Evolutionary conservation across 2,888 invertebrate genomes (phyloP).

Genomic region (Hirtodrosophila trivittata): DNA sequence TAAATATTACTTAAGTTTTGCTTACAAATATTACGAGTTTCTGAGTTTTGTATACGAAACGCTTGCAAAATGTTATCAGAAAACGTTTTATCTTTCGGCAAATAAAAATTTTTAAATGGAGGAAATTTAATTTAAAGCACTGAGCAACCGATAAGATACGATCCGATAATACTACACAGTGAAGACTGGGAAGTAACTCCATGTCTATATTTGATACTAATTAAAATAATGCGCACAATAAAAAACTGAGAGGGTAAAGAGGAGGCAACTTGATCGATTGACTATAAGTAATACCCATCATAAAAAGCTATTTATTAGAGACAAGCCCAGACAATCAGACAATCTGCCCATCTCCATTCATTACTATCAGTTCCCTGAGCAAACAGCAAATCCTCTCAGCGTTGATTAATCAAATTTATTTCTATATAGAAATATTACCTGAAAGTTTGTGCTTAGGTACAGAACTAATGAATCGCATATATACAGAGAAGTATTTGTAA

Average conservation of each 20-base stretch:
- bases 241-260: conserved; percentile 29
- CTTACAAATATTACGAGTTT: conserved; percentile 12
- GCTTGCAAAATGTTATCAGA: conserved; percentile 28
- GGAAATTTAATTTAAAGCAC: conserved; percentile 63
- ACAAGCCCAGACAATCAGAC: not conserved
- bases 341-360: conserved; percentile 38
- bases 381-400: not conserved
- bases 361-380: conserved; percentile 15
- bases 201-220: conserved; percentile 23
- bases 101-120: conserved; percentile 42
- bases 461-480: too few relatives aligned
- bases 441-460: too few relatives aligned
- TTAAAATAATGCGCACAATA: conserved; percentile 38
- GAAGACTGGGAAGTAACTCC: conserved; percentile 8
- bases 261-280: conserved; percentile 35
- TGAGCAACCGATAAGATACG: conserved; percentile 40
- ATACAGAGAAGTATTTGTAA: too few relatives aligned
- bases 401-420: conserved; percentile 21
- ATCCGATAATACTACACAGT: conserved; percentile 13
- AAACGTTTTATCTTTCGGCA: conserved; percentile 48
- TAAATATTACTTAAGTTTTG: conserved; percentile 10
- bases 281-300: conserved; percentile 2
- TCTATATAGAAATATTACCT: not conserved
- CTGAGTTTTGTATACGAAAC: conserved; percentile 1
- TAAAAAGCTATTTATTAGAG: conserved; percentile 7